Conservation (phyloP, 2,797 vertebrate species). For the Parotocinclus haroldoi region DNA sequence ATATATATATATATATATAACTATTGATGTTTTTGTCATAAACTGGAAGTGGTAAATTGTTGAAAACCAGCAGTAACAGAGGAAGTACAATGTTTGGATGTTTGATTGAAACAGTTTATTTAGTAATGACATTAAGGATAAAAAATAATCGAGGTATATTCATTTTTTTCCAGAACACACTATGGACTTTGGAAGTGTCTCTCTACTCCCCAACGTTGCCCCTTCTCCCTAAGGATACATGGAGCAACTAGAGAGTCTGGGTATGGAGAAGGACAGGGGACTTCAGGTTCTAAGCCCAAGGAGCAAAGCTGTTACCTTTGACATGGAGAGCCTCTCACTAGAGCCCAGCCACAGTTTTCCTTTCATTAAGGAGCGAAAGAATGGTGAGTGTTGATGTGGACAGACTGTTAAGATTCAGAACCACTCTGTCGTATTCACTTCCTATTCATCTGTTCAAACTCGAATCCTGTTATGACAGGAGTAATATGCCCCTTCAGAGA, state of each 20-base stretch:
- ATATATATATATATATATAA: no score
- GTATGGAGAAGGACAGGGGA: slow-evolving; percentile 61
- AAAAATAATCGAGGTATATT: no score
- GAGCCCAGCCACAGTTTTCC: slow-evolving; percentile 70
- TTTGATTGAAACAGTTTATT: no score
- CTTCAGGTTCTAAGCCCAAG: slow-evolving; percentile 75
- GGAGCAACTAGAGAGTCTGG: slow-evolving; percentile 63
- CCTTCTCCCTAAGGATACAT: slow-evolving; percentile 53
- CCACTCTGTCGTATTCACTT: neutral
- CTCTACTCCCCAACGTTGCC: slow-evolving; percentile 18
- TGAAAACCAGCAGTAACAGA: no score
- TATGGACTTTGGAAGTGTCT: slow-evolving; percentile 19
- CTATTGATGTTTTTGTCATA: no score
- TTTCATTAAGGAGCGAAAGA: slow-evolving; percentile 74
- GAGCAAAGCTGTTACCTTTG: slow-evolving; percentile 78
- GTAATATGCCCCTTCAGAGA: slow-evolving; percentile 53
- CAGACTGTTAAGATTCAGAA: slow-evolving; percentile 11
- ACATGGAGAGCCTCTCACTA: slow-evolving; percentile 77
- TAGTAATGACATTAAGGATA: no score
- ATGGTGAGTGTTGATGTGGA: slow-evolving; percentile 62
- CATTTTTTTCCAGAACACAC: slow-evolving; percentile 10
- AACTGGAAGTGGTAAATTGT: no score
- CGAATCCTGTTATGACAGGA: slow-evolving; percentile 43
- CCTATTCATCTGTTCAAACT: slow-evolving; percentile 56
- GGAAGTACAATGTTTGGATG: no score